These are phyloP conservation scores for Acanthurus lineatus DNA, from an alignment of 2,797 vertebrate genomes.

Conservation along the genomic window DNA sequence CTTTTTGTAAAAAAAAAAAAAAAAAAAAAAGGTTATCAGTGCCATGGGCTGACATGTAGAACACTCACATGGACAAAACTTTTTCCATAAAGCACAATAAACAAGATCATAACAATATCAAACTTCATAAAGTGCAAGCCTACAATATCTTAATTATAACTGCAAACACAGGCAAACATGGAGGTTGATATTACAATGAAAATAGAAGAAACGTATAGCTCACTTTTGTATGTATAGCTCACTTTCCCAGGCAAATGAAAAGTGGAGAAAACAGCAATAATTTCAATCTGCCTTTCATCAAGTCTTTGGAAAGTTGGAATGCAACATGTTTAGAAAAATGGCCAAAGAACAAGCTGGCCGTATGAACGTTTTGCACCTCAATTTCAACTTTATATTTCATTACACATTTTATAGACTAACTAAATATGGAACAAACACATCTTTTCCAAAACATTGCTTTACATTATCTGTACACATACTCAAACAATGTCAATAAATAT, in stretches of 20 bases:
- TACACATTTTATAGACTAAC: slow-evolving; percentile 48
- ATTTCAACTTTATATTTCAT: slow-evolving; percentile 46
- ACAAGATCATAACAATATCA: slow-evolving; percentile 72
- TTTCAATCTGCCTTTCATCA: slow-evolving; percentile 55
- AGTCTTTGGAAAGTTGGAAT: slow-evolving; percentile 77
- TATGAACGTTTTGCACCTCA: slow-evolving; percentile 18
- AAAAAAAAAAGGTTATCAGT: slow-evolving; percentile 27
- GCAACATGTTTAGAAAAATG: slow-evolving; percentile 65
- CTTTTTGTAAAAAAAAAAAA: slow-evolving; percentile 20
- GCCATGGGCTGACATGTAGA: slow-evolving; percentile 44
- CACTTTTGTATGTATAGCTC: slow-evolving; percentile 14
- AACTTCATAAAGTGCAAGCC: slow-evolving; percentile 83
- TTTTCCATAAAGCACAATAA: slow-evolving; percentile 67
- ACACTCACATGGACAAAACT: slow-evolving; percentile 36
- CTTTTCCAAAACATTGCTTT: slow-evolving; percentile 57
- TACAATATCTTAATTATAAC: slow-evolving; percentile 69
- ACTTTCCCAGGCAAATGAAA: slow-evolving; percentile 59
- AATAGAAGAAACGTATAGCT: slow-evolving; percentile 55
- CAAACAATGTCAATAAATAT: slow-evolving; percentile 62
- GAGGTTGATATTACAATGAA: slow-evolving; percentile 54
- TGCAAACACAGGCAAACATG: slow-evolving; percentile 51
- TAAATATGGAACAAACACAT: slow-evolving; percentile 72
- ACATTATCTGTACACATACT: slow-evolving; percentile 59
- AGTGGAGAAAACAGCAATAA: slow-evolving; percentile 54
- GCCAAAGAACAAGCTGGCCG: slow-evolving; percentile 43